phyloP scores from a whole-genome alignment of 2,888 invertebrate species.

The Seira ritae region DNA sequence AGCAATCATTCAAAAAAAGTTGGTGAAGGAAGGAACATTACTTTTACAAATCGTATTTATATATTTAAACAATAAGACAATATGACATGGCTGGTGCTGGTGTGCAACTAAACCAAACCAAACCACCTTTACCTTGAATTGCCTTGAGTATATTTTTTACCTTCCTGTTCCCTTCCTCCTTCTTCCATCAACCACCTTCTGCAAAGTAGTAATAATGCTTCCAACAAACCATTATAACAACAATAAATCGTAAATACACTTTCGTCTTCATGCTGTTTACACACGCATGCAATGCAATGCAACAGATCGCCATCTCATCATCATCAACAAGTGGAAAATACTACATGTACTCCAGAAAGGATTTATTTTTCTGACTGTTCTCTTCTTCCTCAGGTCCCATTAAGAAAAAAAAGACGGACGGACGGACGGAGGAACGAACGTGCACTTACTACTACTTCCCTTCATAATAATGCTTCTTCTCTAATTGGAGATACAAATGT shows the following conservation, averaged over 20 bases:
- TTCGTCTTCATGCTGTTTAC: constrained; percentile 18
- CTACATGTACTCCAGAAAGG: neutral
- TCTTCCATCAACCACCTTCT: neutral
- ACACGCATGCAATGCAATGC: neutral
- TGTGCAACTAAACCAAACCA: neutral
- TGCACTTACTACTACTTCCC: neutral
- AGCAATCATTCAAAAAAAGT: constrained; percentile 14
- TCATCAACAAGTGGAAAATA: constrained; percentile 20
- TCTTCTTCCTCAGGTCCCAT: neutral
- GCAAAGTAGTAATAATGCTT: constrained; percentile 33
- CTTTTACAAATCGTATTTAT: neutral
- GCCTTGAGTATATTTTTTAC: constrained; percentile 58
- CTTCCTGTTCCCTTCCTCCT: constrained; percentile 53
- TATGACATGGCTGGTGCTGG: neutral
- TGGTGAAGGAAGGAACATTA: neutral
- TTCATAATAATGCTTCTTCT: neutral
- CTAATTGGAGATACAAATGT: constrained; percentile 4
- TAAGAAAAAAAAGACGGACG: neutral
- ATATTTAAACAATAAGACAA: neutral
- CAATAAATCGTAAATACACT: constrained; percentile 25
- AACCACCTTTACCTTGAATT: constrained; percentile 63
- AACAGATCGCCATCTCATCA: neutral
- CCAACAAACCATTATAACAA: constrained; percentile 19
- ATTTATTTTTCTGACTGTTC: neutral
- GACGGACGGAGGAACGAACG: neutral